These are phyloP conservation scores for Wiebesia pumilae DNA, from an alignment of 1,140 invertebrate genomes.

Conservation along the genomic window DNA sequence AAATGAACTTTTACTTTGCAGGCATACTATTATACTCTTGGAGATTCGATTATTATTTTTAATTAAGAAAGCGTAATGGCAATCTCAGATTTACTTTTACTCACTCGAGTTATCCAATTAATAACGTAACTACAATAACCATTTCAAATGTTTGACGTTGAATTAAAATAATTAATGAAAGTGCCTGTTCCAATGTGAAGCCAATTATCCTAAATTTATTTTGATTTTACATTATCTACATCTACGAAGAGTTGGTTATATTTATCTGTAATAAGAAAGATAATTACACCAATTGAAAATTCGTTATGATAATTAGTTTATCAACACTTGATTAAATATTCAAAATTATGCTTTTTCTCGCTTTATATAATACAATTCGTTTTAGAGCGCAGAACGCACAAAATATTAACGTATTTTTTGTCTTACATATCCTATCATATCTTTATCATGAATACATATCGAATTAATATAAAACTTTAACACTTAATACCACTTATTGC, in stretches of 20 bases:
- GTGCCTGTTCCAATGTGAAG: slow-evolving; percentile 12
- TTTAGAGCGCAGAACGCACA: slow-evolving; percentile 28
- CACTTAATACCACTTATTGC: neutral
- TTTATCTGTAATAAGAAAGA: neutral
- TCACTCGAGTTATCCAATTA: neutral
- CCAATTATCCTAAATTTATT: neutral
- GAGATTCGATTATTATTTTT: neutral
- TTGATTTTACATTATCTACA: neutral
- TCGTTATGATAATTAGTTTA: neutral
- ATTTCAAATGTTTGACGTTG: neutral
- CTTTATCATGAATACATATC: slow-evolving; percentile 42
- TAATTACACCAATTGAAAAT: neutral
- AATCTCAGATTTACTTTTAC: slow-evolving; percentile 6
- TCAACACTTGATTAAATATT: neutral
- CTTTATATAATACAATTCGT: neutral
- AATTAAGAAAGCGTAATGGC: slow-evolving; percentile 13
- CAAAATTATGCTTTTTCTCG: neutral
- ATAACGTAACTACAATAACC: neutral
- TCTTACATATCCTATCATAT: slow-evolving; percentile 40
- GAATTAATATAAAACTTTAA: slow-evolving; percentile 20
- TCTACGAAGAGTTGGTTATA: no score
- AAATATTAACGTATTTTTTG: slow-evolving; percentile 24
- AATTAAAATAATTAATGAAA: slow-evolving; percentile 10
- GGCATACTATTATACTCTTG: neutral
- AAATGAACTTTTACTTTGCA: slow-evolving; percentile 13